A percentile compares a stretch with the other conserved stretches of the same genome.
Conservation (phyloP, 2,888 invertebrate genomes). For the Hofmannophila pseudospretella region DNA sequence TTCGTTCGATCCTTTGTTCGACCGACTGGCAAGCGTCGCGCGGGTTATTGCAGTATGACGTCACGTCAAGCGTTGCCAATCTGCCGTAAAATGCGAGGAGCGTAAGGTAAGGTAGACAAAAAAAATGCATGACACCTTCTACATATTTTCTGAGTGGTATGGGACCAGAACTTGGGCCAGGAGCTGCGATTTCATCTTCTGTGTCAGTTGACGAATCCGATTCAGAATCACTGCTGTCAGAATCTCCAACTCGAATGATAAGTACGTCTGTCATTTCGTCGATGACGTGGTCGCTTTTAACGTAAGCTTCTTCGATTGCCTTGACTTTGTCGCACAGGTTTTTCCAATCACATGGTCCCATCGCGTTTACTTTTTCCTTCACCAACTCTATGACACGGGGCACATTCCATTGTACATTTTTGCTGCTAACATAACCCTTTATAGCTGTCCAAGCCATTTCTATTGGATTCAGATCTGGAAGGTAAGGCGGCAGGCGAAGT, state of each 20-base stretch:
- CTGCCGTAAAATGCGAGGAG: no score
- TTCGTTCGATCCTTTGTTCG: no score
- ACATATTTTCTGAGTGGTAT: no score
- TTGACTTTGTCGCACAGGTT: slow-evolving; percentile 9
- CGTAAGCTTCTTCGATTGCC: slow-evolving; percentile 9
- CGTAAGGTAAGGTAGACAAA: no score
- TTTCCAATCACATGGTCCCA: slow-evolving; percentile 4
- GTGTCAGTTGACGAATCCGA: no score
- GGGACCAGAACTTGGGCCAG: no score
- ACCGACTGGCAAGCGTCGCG: no score
- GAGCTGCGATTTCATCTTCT: no score
- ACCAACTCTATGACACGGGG: slow-evolving; percentile 4
- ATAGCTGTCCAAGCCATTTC: slow-evolving; percentile 13
- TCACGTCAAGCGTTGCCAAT: no score
- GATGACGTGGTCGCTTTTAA: slow-evolving; percentile 6
- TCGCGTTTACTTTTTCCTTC: slow-evolving; percentile 6
- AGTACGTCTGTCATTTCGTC: slow-evolving; percentile 3
- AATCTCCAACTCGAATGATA: slow-evolving; percentile 6
- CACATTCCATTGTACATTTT: slow-evolving; percentile 10
- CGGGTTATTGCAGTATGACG: no score
- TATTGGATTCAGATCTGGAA: slow-evolving; percentile 14
- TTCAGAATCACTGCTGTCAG: not conserved
- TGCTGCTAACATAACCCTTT: slow-evolving; percentile 9
- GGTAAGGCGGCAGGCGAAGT: slow-evolving; percentile 18
- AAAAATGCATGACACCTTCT: no score